Evolutionary conservation across 2,888 invertebrate genomes (phyloP).

Genomic region (Drosophila mimica): DNA sequence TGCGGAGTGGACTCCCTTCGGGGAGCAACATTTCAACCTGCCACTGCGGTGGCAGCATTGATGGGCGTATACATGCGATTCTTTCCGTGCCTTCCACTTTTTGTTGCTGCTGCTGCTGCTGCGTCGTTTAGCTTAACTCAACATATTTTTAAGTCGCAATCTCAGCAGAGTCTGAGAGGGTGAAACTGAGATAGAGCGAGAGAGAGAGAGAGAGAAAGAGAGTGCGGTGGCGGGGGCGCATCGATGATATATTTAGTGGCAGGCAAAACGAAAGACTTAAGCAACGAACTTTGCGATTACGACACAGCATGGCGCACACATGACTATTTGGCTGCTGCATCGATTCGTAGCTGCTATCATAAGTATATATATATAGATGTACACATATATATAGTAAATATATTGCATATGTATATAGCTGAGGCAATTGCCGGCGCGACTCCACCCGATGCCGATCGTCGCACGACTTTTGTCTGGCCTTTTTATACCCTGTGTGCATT

Average conservation of each 20-base stretch:
- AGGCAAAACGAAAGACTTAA: slow-evolving; percentile 78
- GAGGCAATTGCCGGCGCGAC: slow-evolving; percentile 49
- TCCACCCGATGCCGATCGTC: slow-evolving; percentile 65
- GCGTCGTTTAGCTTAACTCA: slow-evolving; percentile 79
- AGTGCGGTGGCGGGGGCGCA: slow-evolving; percentile 54
- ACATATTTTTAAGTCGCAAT: slow-evolving; percentile 74
- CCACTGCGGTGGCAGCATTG: slow-evolving; percentile 81
- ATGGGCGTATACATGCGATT: slow-evolving; percentile 82
- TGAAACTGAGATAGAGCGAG: neutral
- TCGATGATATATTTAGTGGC: slow-evolving; percentile 81
- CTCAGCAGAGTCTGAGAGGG: slow-evolving; percentile 21
- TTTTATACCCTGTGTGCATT: slow-evolving; percentile 20
- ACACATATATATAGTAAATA: neutral
- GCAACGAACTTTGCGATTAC: slow-evolving; percentile 80
- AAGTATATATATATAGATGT: slow-evolving; percentile 14
- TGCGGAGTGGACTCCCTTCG: slow-evolving; percentile 40
- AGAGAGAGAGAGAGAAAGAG: neutral
- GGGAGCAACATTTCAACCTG: slow-evolving; percentile 81
- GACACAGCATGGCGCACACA: slow-evolving; percentile 79
- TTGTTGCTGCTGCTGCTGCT: slow-evolving; percentile 42
- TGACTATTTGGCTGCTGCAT: slow-evolving; percentile 52
- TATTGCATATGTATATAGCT: slow-evolving; percentile 27
- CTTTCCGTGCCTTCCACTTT: slow-evolving; percentile 74
- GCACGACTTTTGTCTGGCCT: slow-evolving; percentile 70
- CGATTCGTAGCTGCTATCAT: slow-evolving; percentile 31